Evolutionary conservation across 2,888 invertebrate genomes (phyloP).

Genomic region (Lasioglossum calceatum): DNA sequence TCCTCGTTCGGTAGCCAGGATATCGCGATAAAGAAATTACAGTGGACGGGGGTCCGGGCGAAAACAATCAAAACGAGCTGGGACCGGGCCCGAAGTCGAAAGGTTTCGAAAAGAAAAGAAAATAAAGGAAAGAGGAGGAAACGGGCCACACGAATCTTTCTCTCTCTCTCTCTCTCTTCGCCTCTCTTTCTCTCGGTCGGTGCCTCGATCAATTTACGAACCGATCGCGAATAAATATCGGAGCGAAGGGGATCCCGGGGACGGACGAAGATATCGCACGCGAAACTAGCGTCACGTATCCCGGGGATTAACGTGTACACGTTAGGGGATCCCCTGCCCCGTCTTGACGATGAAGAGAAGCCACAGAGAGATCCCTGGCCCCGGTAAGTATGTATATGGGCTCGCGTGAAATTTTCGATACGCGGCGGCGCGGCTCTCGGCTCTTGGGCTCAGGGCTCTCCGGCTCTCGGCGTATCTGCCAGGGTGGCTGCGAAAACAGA

Average conservation of each 20-base stretch:
- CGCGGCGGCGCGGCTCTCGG: not conserved
- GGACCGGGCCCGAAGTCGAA: not conserved
- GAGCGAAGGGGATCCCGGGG: not conserved
- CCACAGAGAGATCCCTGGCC: not conserved
- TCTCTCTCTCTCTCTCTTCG: no score
- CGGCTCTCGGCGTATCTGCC: not conserved
- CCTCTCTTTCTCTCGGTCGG: not conserved
- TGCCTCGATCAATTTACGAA: slow-evolving; percentile 10
- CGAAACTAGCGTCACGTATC: slow-evolving; percentile 31
- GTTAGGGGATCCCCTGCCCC: not conserved
- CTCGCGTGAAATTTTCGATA: slow-evolving; percentile 18
- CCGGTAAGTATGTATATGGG: not conserved
- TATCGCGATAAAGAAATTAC: slow-evolving; percentile 22
- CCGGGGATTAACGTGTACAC: slow-evolving; percentile 6
- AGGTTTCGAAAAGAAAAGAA: not conserved
- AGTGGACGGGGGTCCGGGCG: not conserved
- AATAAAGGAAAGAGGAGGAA: not conserved
- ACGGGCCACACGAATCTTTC: not conserved
- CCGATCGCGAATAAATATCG: slow-evolving; percentile 21
- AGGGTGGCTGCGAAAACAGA: slow-evolving; percentile 10
- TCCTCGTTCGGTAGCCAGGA: not conserved
- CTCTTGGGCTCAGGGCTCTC: no score
- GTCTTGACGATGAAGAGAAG: not conserved
- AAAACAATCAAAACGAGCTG: not conserved
- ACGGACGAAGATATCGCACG: slow-evolving; percentile 22